These are phyloP conservation scores for Habroteleia sp. DNA, from an alignment of 2,888 invertebrate species.

Conservation along the genomic window DNA sequence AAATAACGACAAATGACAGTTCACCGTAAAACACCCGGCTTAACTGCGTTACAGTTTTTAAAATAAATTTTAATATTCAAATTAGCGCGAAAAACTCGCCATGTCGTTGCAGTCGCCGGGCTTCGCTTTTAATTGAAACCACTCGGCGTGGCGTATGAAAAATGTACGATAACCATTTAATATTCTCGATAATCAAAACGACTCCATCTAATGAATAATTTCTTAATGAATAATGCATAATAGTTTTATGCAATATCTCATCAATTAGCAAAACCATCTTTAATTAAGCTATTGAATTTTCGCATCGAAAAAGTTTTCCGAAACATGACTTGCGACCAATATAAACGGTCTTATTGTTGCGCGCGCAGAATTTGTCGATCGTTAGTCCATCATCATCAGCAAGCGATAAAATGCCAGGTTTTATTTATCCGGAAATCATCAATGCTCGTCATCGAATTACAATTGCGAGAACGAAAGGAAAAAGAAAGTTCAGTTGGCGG, in stretches of 20 bases:
- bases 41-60: background rate
- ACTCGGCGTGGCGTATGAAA: background rate
- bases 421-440: slow-evolving; percentile 32
- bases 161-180: slow-evolving; percentile 20
- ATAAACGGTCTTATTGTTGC: slow-evolving; percentile 29
- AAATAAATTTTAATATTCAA: slow-evolving; percentile 3
- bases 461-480: slow-evolving; percentile 7
- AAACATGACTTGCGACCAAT: slow-evolving; percentile 38
- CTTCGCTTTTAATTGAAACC: slow-evolving; percentile 15
- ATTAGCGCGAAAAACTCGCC: background rate
- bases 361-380: slow-evolving; percentile 32
- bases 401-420: slow-evolving; percentile 32
- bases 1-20: slow-evolving; percentile 14
- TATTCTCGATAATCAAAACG: slow-evolving; percentile 20
- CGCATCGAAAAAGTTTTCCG: slow-evolving; percentile 12
- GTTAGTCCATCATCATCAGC: slow-evolving; percentile 28
- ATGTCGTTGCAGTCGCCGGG: background rate
- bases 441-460: slow-evolving; percentile 7
- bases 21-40: background rate
- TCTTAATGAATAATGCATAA: slow-evolving; percentile 35
- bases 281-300: slow-evolving; percentile 31
- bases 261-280: slow-evolving; percentile 33
- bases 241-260: slow-evolving; percentile 26
- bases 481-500: too few species aligned
- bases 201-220: slow-evolving; percentile 23